Evolutionary conservation across 2,797 vertebrate species (phyloP).

Genomic region (Sebastes cheni): DNA sequence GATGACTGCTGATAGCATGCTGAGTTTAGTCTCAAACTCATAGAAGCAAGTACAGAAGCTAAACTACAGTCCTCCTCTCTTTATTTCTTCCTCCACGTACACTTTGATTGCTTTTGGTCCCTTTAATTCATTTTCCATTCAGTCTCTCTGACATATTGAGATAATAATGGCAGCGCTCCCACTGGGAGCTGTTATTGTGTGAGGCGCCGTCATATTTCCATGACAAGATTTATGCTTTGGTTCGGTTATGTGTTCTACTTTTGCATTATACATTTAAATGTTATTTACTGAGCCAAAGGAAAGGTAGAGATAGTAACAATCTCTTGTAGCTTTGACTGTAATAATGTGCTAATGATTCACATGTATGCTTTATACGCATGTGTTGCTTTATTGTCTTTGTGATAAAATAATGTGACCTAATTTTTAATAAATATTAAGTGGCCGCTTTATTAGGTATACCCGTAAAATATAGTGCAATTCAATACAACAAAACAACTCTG

Average conservation of each 20-base stretch:
- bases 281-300: not conserved
- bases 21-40: not conserved
- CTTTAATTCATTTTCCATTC: conserved; percentile 15
- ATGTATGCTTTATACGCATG: not conserved
- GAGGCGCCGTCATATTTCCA: not conserved
- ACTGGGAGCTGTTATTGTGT: not conserved
- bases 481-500: not conserved
- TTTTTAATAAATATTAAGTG: not conserved
- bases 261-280: not conserved
- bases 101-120: conserved; percentile 10
- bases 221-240: not conserved
- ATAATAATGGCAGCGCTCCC: not conserved
- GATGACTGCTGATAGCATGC: not conserved
- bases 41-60: not conserved
- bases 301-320: not conserved
- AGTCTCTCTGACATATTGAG: conserved; percentile 8
- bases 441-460: not conserved
- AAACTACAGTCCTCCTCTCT: not conserved
- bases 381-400: not conserved
- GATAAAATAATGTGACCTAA: not conserved
- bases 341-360: not conserved
- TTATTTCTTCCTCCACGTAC: not conserved
- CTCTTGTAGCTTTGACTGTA: not conserved
- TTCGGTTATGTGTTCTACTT: not conserved
- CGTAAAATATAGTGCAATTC: not conserved